phyloP scores from a whole-genome alignment of 2,113 vertebrate genomes.

The Seriola rivoliana region DNA sequence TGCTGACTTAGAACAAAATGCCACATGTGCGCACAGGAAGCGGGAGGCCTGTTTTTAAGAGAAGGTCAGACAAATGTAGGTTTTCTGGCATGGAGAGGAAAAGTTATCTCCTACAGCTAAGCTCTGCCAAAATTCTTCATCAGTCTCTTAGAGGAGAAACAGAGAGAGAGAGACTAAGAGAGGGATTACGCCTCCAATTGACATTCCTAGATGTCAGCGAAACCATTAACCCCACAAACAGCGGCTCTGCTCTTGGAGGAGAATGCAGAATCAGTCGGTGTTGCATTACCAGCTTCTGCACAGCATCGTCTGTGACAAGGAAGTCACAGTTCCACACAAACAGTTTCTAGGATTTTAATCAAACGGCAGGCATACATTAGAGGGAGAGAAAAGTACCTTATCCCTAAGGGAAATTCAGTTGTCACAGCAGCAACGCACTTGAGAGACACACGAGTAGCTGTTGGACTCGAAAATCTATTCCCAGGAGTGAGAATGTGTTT shows the following conservation, averaged over 20 bases:
- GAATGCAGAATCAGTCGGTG: conserved; percentile 50
- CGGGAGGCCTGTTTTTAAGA: conserved; percentile 4
- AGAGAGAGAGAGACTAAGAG: conserved; percentile 15
- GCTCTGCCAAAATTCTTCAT: conserved; percentile 52
- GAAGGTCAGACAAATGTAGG: conserved; percentile 16
- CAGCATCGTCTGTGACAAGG: neutral
- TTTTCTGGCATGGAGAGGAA: conserved; percentile 24
- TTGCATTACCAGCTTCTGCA: conserved; percentile 3
- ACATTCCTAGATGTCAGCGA: conserved; percentile 80
- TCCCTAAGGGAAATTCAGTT: conserved; percentile 50
- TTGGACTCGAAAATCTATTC: conserved; percentile 39
- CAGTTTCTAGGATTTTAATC: conserved; percentile 44
- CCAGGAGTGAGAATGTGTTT: conserved; percentile 31
- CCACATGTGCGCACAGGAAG: conserved; percentile 17
- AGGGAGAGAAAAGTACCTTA: conserved; percentile 26
- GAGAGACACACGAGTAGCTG: conserved; percentile 26
- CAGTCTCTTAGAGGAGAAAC: conserved; percentile 33
- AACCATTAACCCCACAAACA: conserved; percentile 79
- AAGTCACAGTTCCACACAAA: conserved; percentile 16
- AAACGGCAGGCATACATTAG: conserved; percentile 49
- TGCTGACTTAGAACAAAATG: conserved; percentile 51
- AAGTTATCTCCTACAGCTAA: conserved; percentile 42
- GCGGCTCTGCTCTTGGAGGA: conserved; percentile 54
- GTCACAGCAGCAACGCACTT: conserved; percentile 45
- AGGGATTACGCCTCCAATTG: conserved; percentile 74